Base-by-base conservation (phyloP, 37 sponge, comb jelly and placozoan genomes). In the Oscarella lobularis region DNA sequence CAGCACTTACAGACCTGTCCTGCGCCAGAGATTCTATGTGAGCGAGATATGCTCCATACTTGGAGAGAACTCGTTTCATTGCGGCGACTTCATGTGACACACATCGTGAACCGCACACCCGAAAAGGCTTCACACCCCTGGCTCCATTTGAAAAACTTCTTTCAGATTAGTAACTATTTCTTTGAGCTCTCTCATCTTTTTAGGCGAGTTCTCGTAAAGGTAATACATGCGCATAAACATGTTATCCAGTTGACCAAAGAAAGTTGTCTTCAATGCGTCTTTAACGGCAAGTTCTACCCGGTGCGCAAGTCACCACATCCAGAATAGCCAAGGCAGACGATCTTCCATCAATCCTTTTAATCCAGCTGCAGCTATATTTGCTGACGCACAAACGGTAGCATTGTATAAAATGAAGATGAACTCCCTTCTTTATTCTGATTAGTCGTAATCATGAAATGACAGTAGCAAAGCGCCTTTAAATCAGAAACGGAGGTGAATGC, bases 251-350 rank as follows among this genome's bases (percentile, higher is more conserved):
- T 30, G 4, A 35, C 4, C 6, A 5, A 68, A 29, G 71, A 68
- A 68, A 4, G 31, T 68, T 5, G 6, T 68, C 5, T 32, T 34
- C 5, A 68, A 20, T 30, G 71, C 71, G 31, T 68, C 71, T 14
- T 68, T 68, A 29, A 14, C 31, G 31, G 71, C 71, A 32, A 68
- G 31, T 14, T 68, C 71, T 14, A 68, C 35, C 29, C 71, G 6
- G 71, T 68, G 71, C 30, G 87, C 89, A 33, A 89, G 35, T 70
- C 86, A 89, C 86, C 83, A 89, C 87, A 76, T 85, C 86, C 86
- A 89, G 66, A 85, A 89, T 3, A 89, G 48, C 86, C 89, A 89
- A 2, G 6, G 60, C 74, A 85, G 35, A 29, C 67, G 9, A 67
- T 36, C 39, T 70, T 88, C 83, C 32, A 89, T 74, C 74, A 89